These are phyloP conservation scores for Ivindomyrus marchei DNA, from an alignment of 2,113 vertebrate genomes.

Conservation along the genomic window DNA sequence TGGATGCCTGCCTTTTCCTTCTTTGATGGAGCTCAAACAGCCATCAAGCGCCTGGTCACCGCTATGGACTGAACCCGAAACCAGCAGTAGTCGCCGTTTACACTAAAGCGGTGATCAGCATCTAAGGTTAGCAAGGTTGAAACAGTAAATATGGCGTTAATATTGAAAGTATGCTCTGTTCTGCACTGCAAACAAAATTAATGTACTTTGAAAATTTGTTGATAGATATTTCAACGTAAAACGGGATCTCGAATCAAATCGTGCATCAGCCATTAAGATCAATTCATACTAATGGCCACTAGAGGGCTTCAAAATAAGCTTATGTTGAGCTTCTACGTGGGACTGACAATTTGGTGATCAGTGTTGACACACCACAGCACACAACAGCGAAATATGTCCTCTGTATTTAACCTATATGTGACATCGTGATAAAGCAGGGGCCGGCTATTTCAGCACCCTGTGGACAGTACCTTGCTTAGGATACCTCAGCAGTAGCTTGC, in stretches of 20 bases:
- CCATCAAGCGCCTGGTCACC: not conserved
- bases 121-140: not conserved
- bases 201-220: not conserved
- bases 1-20: slow-evolving; percentile 55
- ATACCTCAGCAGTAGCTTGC: too few species aligned
- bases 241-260: not conserved
- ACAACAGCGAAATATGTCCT: too few species aligned
- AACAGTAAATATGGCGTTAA: not conserved
- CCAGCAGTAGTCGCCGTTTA: not conserved
- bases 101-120: not conserved
- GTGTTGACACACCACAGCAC: too few species aligned
- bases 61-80: not conserved
- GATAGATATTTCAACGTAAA: not conserved
- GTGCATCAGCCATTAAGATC: not conserved
- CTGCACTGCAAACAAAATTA: not conserved
- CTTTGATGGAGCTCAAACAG: slow-evolving; percentile 56
- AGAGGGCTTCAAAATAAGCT: not conserved
- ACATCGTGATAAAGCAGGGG: too few species aligned
- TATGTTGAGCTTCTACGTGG: not conserved
- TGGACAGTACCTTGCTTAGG: too few species aligned
- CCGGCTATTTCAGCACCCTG: too few species aligned
- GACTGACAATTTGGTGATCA: not conserved
- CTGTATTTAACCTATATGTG: too few species aligned
- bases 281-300: not conserved
- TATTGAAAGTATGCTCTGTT: not conserved